phyloP scores from a whole-genome alignment of 2,113 vertebrate species.

The Herpailurus yagouaroundi region DNA sequence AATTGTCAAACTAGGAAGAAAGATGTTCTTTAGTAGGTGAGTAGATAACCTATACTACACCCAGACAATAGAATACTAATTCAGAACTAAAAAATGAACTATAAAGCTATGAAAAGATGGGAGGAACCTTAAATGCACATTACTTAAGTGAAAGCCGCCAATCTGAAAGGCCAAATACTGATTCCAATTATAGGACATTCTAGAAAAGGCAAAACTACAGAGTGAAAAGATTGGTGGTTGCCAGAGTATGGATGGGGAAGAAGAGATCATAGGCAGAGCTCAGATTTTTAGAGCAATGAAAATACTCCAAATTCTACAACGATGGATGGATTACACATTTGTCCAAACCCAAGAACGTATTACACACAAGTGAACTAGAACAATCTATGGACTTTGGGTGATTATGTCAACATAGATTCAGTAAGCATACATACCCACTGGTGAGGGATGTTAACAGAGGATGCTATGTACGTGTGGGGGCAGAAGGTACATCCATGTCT shows the following conservation, averaged over 20 bases:
- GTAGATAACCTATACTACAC: not conserved
- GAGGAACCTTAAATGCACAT: not conserved
- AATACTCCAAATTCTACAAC: not conserved
- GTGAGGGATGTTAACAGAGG: not conserved
- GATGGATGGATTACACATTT: not conserved
- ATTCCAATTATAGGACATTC: not conserved
- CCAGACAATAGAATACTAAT: not conserved
- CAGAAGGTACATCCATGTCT: not conserved
- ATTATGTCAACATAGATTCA: not conserved
- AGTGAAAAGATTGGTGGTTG: not conserved
- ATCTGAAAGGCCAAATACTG: not conserved
- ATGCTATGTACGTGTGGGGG: rapidly evolving
- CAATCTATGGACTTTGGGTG: not conserved
- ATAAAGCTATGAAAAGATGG: not conserved
- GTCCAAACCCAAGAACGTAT: not conserved
- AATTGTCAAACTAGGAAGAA: not conserved
- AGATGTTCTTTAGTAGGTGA: not conserved
- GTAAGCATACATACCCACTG: not conserved
- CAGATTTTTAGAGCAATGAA: not conserved
- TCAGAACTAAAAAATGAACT: not conserved
- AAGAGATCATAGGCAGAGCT: not conserved
- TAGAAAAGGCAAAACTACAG: not conserved
- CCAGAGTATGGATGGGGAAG: not conserved
- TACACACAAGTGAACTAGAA: not conserved
- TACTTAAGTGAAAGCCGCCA: not conserved